phyloP scores from a whole-genome alignment of 2,888 invertebrate species.

The Sipha maydis region DNA sequence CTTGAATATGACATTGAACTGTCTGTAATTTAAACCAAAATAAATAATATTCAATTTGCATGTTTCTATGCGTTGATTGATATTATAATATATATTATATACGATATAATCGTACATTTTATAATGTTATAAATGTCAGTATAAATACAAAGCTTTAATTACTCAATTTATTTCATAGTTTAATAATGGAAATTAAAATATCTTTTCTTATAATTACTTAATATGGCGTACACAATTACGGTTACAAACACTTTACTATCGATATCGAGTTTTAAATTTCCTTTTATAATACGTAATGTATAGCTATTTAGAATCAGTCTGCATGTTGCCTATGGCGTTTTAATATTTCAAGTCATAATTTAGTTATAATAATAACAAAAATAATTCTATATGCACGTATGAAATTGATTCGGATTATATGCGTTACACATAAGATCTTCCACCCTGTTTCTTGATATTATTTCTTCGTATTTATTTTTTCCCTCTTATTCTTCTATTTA shows the following conservation, averaged over 20 bases:
- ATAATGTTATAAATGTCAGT: background rate
- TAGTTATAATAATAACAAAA: conserved; percentile 1
- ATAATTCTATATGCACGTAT: background rate
- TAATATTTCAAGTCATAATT: background rate
- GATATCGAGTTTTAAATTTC: background rate
- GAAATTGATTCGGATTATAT: background rate
- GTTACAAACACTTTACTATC: background rate
- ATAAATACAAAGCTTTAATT: background rate
- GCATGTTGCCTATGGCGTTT: background rate
- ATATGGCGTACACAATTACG: background rate
- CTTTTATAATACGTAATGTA: background rate
- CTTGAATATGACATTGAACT: conserved; percentile 40
- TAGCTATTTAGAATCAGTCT: background rate
- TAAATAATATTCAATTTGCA: background rate
- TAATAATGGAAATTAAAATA: background rate
- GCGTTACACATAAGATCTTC: background rate
- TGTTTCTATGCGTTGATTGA: background rate
- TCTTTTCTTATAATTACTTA: background rate
- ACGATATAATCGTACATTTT: background rate
- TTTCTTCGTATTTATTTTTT: background rate
- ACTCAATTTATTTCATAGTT: background rate
- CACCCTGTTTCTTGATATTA: background rate
- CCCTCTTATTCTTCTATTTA: background rate
- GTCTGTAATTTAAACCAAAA: background rate
- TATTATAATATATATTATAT: background rate